Evolutionary conservation across 2,113 vertebrate genomes (phyloP).

Genomic region (Sterrhoptilus dennistouni): DNA sequence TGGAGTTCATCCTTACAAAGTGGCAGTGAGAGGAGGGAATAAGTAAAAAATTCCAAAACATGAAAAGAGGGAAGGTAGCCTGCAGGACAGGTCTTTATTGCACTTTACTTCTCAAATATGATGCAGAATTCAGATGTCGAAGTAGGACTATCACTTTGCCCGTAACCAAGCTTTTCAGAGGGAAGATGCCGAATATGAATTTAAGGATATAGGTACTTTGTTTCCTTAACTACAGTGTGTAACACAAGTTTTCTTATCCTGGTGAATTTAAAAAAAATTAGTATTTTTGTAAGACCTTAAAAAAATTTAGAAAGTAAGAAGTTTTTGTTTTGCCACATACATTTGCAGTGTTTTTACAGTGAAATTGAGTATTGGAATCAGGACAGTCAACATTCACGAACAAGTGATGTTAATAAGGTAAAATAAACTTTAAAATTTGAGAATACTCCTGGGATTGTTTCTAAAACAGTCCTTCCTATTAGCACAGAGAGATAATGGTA

Average conservation of each 20-base stretch:
- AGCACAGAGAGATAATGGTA: background rate
- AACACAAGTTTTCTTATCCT: background rate
- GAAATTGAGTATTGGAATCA: constrained; percentile 31
- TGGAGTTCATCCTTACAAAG: background rate
- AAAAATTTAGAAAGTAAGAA: background rate
- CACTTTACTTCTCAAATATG: background rate
- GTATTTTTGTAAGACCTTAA: background rate
- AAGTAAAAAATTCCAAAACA: background rate
- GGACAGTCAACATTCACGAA: constrained; percentile 37
- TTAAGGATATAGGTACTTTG: background rate
- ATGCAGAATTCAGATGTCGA: background rate
- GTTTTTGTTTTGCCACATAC: background rate
- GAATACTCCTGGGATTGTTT: constrained; percentile 26
- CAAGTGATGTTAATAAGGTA: constrained; percentile 32
- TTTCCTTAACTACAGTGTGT: background rate
- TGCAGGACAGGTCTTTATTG: background rate
- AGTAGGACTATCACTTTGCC: background rate
- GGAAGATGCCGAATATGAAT: background rate
- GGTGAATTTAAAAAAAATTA: background rate
- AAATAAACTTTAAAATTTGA: constrained; percentile 56
- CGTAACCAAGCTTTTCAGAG: background rate
- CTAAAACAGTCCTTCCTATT: constrained; percentile 1
- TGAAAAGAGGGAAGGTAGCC: background rate
- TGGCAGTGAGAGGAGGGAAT: background rate
- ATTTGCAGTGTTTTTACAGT: constrained; percentile 13